These are phyloP conservation scores for Halcyon chelicuti DNA, from an alignment of 2,797 vertebrate species.

Conservation along the genomic window DNA sequence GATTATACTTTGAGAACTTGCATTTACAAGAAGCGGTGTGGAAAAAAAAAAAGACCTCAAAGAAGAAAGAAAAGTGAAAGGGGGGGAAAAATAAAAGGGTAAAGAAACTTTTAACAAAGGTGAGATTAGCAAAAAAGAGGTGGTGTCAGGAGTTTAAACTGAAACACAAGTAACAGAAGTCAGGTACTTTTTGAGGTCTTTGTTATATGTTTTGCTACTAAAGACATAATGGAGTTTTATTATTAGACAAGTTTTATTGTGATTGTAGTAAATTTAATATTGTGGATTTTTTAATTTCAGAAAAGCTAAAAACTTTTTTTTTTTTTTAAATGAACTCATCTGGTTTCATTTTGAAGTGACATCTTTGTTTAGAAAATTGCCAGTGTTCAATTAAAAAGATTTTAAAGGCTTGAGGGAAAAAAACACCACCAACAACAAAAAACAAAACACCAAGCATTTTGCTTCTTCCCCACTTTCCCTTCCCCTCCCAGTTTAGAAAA, in stretches of 20 bases:
- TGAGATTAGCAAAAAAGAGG: background rate
- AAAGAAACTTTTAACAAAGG: background rate
- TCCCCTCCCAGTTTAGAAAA: background rate
- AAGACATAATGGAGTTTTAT: background rate
- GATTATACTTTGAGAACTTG: background rate
- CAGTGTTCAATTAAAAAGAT: background rate
- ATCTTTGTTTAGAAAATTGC: constrained; percentile 30
- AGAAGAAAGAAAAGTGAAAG: background rate
- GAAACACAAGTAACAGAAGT: background rate
- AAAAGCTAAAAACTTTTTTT: background rate
- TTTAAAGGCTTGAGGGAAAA: background rate
- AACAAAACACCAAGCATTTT: background rate
- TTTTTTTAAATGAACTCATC: background rate
- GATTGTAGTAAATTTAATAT: background rate
- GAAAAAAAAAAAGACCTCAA: background rate
- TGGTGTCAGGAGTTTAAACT: background rate
- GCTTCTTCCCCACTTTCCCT: background rate
- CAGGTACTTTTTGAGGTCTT: background rate
- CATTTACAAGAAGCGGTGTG: background rate
- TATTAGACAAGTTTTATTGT: background rate
- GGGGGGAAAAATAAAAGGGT: background rate
- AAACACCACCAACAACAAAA: too few relatives aligned
- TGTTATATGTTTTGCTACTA: background rate
- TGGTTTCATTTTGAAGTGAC: constrained; percentile 26
- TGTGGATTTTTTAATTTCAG: background rate